Percentiles rank a stretch among this genome's conserved stretches.
Conservation (phyloP, 2,888 invertebrate genomes). For the Watsonalla binaria region DNA sequence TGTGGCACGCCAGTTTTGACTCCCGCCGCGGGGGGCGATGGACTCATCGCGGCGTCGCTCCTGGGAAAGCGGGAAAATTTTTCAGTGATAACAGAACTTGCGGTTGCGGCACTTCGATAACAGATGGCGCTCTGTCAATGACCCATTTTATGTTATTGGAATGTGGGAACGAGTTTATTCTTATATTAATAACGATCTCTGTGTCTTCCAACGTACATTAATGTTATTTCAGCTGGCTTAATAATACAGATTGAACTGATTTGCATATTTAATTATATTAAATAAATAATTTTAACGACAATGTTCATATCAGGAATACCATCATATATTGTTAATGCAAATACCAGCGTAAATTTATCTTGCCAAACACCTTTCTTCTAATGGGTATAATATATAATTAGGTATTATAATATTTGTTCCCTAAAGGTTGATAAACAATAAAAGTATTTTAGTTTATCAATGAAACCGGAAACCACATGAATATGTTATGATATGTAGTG, state of each 20-base stretch:
- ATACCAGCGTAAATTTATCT: no score
- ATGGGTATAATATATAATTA: no score
- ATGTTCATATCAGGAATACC: no score
- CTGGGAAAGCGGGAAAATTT: constrained; percentile 73
- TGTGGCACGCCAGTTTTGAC: constrained; percentile 56
- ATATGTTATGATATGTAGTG: not conserved
- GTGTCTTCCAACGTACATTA: no score
- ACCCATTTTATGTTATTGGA: constrained; percentile 13
- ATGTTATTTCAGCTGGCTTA: no score
- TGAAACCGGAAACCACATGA: not conserved
- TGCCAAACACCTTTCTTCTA: no score
- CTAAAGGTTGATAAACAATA: not conserved
- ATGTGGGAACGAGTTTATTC: constrained; percentile 20
- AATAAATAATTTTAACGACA: no score
- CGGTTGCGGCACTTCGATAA: constrained; percentile 53
- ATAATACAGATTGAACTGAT: no score
- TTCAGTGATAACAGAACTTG: constrained; percentile 56
- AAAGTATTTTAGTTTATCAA: not conserved
- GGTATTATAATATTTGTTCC: no score
- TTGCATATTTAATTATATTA: no score
- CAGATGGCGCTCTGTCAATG: constrained; percentile 57
- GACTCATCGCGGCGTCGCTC: constrained; percentile 70
- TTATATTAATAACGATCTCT: not conserved
- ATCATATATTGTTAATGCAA: no score
- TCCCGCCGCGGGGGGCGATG: constrained; percentile 60